phyloP scores from a whole-genome alignment of 2,888 invertebrate species.

The Meloe dianella region DNA sequence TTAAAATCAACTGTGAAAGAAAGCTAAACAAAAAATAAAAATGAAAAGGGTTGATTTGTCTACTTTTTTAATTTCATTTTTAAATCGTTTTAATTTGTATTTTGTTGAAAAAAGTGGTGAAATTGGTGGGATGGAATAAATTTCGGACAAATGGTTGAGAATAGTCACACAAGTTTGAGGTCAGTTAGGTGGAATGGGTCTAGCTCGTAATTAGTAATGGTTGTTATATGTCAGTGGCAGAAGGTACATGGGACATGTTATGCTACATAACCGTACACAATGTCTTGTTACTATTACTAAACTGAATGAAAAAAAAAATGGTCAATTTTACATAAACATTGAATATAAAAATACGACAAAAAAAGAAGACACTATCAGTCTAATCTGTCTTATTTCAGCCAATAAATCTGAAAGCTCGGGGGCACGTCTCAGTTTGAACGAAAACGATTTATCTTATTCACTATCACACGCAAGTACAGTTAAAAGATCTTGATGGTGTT shows the following conservation, averaged over 20 bases:
- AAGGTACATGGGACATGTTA: slow-evolving; percentile 50
- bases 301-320: neutral
- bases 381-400: slow-evolving; percentile 27
- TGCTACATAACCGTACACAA: slow-evolving; percentile 42
- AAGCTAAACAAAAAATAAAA: neutral
- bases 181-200: slow-evolving; percentile 40
- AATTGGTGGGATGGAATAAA: slow-evolving; percentile 18
- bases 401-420: slow-evolving; percentile 24
- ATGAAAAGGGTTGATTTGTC: neutral
- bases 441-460: slow-evolving; percentile 24
- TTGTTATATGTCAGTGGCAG: slow-evolving; percentile 50
- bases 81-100: neutral
- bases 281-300: slow-evolving; percentile 32
- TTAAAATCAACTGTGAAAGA: neutral
- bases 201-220: slow-evolving; percentile 47
- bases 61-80: neutral
- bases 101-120: neutral
- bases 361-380: slow-evolving; percentile 9
- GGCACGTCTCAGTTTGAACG: slow-evolving; percentile 23
- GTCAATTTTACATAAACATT: neutral
- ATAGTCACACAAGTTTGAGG: slow-evolving; percentile 38
- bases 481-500: slow-evolving; percentile 11
- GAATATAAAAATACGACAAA: neutral
- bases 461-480: slow-evolving; percentile 11
- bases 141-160: slow-evolving; percentile 21